These are phyloP conservation scores for Ectobius pallidus DNA, from an alignment of 2,888 invertebrate genomes.

Conservation along the genomic window DNA sequence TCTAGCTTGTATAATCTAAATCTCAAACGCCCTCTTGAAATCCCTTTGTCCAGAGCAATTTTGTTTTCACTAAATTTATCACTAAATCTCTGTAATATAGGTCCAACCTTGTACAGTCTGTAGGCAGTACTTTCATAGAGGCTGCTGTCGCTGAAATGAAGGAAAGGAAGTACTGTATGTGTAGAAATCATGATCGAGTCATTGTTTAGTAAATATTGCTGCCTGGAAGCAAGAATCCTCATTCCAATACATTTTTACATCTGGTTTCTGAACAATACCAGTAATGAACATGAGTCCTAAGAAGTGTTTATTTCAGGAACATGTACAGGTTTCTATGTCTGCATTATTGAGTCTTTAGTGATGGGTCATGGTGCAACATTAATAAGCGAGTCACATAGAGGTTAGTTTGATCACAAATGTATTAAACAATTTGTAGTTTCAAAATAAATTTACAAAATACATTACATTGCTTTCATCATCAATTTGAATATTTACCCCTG, in stretches of 20 bases:
- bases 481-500: not conserved
- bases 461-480: not conserved
- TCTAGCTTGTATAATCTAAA: too few species aligned
- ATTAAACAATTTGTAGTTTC: conserved; percentile 44
- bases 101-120: not conserved
- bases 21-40: too few species aligned
- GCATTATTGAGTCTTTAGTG: not conserved
- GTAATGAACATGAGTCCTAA: conserved; percentile 5
- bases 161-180: not conserved
- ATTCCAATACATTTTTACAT: conserved; percentile 14
- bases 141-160: conserved; percentile 9
- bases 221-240: not conserved
- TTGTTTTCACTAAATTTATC: too few species aligned
- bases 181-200: not conserved
- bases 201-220: too few species aligned
- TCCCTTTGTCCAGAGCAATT: too few species aligned
- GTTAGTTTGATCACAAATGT: conserved; percentile 38
- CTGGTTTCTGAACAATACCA: not conserved
- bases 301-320: not conserved
- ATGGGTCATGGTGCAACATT: conserved; percentile 4
- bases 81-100: too few species aligned
- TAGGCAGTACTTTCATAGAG: not conserved
- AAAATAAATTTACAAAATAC: conserved; percentile 41
- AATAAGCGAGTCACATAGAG: conserved; percentile 42
- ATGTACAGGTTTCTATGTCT: conserved; percentile 1